These are phyloP conservation scores for Nannoperca obscura DNA, from an alignment of 2,797 vertebrate species.

Conservation along the genomic window DNA sequence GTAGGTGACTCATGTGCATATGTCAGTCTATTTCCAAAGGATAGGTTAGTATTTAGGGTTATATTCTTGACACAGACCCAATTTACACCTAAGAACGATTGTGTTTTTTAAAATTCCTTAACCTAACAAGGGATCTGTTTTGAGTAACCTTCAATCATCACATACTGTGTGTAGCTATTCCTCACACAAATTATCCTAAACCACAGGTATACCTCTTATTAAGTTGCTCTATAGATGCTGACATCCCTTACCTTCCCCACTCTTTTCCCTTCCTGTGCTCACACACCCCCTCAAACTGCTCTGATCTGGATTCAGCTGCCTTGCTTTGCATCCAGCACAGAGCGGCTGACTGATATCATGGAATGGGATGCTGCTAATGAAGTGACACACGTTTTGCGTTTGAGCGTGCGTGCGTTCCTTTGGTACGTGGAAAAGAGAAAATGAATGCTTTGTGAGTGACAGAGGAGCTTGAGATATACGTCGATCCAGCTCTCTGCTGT, in stretches of 20 bases:
- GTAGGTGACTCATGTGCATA: not conserved
- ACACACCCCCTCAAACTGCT: constrained; percentile 75
- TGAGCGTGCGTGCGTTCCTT: not conserved
- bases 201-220: constrained; percentile 16
- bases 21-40: not conserved
- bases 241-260: constrained; percentile 36
- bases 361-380: constrained; percentile 49
- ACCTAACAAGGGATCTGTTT: not conserved
- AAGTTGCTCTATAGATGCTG: constrained; percentile 33
- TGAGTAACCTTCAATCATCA: not conserved
- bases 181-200: constrained; percentile 6
- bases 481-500: constrained; percentile 42
- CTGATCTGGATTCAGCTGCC: constrained; percentile 84
- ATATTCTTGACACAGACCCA: not conserved
- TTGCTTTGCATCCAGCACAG: constrained; percentile 68
- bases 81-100: not conserved
- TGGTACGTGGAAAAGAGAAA: constrained; percentile 1
- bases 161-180: not conserved
- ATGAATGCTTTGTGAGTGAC: constrained; percentile 26
- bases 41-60: not conserved
- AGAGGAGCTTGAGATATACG: constrained; percentile 20
- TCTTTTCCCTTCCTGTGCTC: constrained; percentile 40
- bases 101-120: not conserved
- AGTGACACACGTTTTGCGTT: constrained; percentile 31
- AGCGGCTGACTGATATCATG: constrained; percentile 56